Conservation (phyloP, 2,797 vertebrate species). For the Jordanella pulchra region DNA sequence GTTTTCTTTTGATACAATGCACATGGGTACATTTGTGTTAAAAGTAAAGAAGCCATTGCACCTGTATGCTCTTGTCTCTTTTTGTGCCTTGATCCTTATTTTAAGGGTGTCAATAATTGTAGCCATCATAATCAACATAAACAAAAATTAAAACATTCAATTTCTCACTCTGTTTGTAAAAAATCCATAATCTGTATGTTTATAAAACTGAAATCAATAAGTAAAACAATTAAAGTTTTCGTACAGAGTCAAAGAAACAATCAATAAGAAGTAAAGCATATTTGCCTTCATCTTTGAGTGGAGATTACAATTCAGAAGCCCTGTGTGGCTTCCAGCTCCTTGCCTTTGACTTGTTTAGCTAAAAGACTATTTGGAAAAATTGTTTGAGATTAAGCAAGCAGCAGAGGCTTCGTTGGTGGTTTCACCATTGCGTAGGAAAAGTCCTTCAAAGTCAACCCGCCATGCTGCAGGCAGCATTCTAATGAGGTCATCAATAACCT, state of each 20-base stretch:
- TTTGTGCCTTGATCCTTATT: too few species aligned
- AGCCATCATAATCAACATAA: background rate
- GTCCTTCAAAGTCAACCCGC: conserved; percentile 78
- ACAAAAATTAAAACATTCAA: background rate
- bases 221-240: background rate
- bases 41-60: conserved; percentile 53
- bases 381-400: conserved; percentile 55
- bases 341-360: conserved; percentile 39
- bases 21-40: conserved; percentile 37
- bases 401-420: conserved; percentile 61
- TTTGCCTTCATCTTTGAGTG: conserved; percentile 17
- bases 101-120: background rate
- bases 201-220: background rate
- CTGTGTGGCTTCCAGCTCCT: conserved; percentile 32
- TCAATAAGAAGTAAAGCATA: conserved; percentile 9
- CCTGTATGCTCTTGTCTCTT: too few species aligned
- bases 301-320: conserved; percentile 32
- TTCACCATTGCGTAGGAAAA: conserved; percentile 71
- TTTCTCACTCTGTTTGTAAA: background rate
- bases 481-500: conserved; percentile 94
- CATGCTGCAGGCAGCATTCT: conserved; percentile 84
- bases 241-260: conserved; percentile 2
- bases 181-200: background rate
- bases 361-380: conserved; percentile 65
- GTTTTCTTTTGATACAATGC: conserved; percentile 60